These are phyloP conservation scores for Nothocercus nigrocapillus DNA, from an alignment of 2,113 vertebrate genomes.

Conservation along the genomic window DNA sequence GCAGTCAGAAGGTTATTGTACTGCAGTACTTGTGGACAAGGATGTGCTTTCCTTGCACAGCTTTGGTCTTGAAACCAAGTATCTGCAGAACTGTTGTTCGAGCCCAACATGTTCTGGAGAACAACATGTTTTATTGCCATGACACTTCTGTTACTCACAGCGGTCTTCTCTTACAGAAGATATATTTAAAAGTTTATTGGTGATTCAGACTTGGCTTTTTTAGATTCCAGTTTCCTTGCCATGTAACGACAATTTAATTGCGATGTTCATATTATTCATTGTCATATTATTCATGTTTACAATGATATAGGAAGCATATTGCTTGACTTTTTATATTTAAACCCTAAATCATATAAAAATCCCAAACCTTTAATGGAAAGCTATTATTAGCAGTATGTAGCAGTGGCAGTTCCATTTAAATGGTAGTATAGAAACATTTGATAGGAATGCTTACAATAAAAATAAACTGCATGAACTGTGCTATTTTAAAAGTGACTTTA, in stretches of 20 bases:
- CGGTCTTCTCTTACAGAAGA: background rate
- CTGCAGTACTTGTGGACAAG: background rate
- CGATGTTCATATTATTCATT: background rate
- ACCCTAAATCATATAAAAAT: background rate
- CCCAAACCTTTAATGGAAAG: background rate
- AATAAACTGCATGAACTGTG: background rate
- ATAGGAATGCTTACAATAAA: background rate
- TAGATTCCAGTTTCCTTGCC: background rate
- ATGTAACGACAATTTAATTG: conserved; percentile 24
- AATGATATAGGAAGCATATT: background rate
- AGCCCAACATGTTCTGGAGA: background rate
- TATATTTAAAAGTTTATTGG: background rate
- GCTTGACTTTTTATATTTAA: background rate
- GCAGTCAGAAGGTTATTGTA: background rate
- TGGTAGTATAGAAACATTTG: background rate
- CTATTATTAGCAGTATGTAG: background rate
- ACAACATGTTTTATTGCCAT: background rate
- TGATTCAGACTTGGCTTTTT: conserved; percentile 2
- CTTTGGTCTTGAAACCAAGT: background rate
- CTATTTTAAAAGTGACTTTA: background rate
- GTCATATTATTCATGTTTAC: background rate
- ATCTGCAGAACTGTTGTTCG: background rate
- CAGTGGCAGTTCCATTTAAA: background rate
- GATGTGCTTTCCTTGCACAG: background rate
- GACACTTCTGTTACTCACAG: background rate